These are phyloP conservation scores for Lacerta viridis DNA, from an alignment of 2,797 vertebrate species.

Conservation along the genomic window DNA sequence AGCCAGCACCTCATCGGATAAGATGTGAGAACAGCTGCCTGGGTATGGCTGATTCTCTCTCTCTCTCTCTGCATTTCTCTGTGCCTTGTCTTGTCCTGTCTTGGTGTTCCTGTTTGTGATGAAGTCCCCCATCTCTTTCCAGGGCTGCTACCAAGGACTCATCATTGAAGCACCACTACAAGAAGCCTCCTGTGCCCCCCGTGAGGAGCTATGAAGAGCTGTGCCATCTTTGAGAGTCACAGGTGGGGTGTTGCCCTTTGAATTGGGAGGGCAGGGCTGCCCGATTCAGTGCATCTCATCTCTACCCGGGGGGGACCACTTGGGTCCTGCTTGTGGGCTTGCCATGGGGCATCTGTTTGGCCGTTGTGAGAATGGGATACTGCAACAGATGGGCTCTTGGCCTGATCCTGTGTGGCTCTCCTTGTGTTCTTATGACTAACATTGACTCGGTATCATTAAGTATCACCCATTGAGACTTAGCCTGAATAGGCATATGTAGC, in stretches of 20 bases:
- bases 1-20: constrained; percentile 19
- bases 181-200: background rate
- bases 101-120: fast-evolving
- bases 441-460: too few relatives aligned
- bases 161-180: background rate
- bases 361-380: too few relatives aligned
- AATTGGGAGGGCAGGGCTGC: too few relatives aligned
- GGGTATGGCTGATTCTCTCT: constrained; percentile 20
- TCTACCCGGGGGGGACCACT: background rate
- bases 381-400: too few relatives aligned
- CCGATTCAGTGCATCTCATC: background rate
- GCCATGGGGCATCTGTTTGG: too few relatives aligned
- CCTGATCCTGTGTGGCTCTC: too few relatives aligned
- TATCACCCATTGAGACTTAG: too few relatives aligned
- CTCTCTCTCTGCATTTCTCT: constrained; percentile 47
- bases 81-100: background rate
- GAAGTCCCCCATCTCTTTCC: constrained; percentile 36
- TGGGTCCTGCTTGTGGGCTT: too few relatives aligned
- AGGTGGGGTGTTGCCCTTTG: constrained; percentile 21
- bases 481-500: background rate
- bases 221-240: background rate
- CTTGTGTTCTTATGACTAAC: too few relatives aligned
- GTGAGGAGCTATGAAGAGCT: background rate
- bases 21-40: constrained; percentile 54
- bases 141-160: constrained; percentile 25